Percentiles rank a stretch among this genome's conserved stretches.
Conservation (phyloP, 2,888 invertebrate genomes). For the Thereva unica region DNA sequence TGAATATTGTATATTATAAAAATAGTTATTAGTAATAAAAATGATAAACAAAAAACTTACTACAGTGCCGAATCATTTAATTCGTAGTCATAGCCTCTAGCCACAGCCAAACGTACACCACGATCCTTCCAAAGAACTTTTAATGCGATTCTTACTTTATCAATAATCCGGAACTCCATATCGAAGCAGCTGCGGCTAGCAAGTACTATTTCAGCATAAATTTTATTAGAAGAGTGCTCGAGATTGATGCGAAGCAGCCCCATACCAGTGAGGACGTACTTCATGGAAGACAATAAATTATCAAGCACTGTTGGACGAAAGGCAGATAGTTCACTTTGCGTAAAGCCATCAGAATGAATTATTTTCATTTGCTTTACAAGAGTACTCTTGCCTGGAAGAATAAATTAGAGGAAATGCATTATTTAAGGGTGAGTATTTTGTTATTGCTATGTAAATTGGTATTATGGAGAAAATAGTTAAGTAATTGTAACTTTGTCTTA, state of each 20-base stretch:
- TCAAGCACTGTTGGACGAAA: constrained; percentile 68
- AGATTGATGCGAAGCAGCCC: constrained; percentile 66
- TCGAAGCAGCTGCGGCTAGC: constrained; percentile 62
- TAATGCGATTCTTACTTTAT: constrained; percentile 61
- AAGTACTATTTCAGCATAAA: constrained; percentile 61
- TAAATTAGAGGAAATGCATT: background rate
- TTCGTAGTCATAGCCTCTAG: constrained; percentile 70
- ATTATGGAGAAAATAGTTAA: no score
- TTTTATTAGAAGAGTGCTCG: constrained; percentile 64
- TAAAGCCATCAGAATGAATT: constrained; percentile 69
- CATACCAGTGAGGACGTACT: constrained; percentile 70
- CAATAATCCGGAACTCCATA: constrained; percentile 62
- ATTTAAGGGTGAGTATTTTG: background rate
- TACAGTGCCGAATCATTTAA: constrained; percentile 69
- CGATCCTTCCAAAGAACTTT: constrained; percentile 67
- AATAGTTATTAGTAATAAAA: background rate
- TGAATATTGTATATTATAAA: background rate
- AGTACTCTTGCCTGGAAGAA: constrained; percentile 65
- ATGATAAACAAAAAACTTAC: constrained; percentile 57
- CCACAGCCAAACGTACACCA: constrained; percentile 66
- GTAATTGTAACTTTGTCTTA: no score
- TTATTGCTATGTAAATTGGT: background rate
- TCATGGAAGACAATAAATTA: constrained; percentile 69
- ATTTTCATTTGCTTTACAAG: constrained; percentile 73
- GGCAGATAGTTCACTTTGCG: constrained; percentile 63